A percentile compares a stretch with the other conserved stretches of the same genome.
Conservation (phyloP, 53 echinoderm and acorn worm species). For the Astropecten irregularis region DNA sequence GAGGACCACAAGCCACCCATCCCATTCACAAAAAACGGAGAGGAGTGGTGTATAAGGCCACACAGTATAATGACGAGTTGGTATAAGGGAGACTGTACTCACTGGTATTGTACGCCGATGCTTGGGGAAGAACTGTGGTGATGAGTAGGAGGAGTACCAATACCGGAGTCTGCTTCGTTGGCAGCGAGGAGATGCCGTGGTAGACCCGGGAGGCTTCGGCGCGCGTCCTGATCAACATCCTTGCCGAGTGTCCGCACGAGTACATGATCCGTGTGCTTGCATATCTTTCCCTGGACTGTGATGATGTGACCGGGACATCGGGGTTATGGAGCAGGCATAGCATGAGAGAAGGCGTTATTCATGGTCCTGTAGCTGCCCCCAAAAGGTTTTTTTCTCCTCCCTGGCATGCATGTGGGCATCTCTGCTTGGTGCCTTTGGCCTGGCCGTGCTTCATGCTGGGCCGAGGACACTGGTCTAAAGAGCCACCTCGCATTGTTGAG, state of each 20-base stretch:
- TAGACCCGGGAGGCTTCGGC: not conserved
- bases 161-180: not conserved
- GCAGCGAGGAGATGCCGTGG: not conserved
- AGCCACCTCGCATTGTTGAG: conserved; percentile 7
- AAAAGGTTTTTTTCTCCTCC: too few species aligned
- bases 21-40: not conserved
- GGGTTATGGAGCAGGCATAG: conserved; percentile 1
- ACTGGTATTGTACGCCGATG: conserved; percentile 39
- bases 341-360: not conserved
- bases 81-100: too few species aligned
- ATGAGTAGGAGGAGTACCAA: not conserved
- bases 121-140: not conserved
- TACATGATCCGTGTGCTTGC: not conserved
- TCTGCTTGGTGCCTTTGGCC: conserved; percentile 11
- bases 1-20: not conserved
- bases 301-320: not conserved
- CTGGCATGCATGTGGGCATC: too few species aligned
- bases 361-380: too few species aligned
- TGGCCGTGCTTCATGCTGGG: conserved; percentile 41
- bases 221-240: not conserved
- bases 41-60: too few species aligned
- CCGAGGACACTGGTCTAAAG: conserved; percentile 31
- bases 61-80: too few species aligned
- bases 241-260: not conserved
- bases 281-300: conserved; percentile 4